Conservation (phyloP, 2,113 vertebrate species). For the Sigmodon hispidus region DNA sequence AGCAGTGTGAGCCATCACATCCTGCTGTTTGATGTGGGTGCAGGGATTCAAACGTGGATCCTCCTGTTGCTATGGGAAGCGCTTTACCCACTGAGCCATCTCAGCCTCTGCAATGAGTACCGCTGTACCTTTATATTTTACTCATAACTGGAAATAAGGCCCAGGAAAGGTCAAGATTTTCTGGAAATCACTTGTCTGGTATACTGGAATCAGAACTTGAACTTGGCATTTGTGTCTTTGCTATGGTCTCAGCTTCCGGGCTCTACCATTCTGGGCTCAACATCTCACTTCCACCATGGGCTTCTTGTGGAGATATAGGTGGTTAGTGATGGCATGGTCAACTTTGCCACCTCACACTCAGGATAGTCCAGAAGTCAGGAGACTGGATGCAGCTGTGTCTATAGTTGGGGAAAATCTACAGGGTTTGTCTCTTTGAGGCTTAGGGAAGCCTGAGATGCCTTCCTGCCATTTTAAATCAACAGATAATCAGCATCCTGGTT, state of each 20-base stretch:
- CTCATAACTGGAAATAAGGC: not conserved
- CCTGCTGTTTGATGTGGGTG: not conserved
- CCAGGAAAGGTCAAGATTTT: not conserved
- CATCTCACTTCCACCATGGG: not conserved
- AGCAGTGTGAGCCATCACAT: not conserved
- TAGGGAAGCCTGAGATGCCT: not conserved
- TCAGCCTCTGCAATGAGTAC: rapidly evolving
- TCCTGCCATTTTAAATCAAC: not conserved
- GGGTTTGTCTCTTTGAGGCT: rapidly evolving
- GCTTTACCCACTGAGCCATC: not conserved
- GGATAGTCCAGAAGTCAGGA: no score
- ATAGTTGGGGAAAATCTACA: not conserved
- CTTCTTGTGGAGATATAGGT: rapidly evolving
- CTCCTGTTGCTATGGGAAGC: not conserved
- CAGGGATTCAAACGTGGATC: not conserved
- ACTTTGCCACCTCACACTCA: not conserved
- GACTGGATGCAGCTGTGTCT: not conserved
- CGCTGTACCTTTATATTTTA: rapidly evolving
- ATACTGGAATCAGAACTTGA: not conserved
- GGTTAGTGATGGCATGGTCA: not conserved
- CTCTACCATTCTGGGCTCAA: no score
- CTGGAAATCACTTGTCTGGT: not conserved
- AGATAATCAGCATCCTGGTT: not conserved
- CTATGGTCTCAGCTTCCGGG: rapidly evolving
- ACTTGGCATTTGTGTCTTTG: not conserved